phyloP scores from a whole-genome alignment of 2,113 vertebrate genomes.

The Sarotherodon lohbergeri region DNA sequence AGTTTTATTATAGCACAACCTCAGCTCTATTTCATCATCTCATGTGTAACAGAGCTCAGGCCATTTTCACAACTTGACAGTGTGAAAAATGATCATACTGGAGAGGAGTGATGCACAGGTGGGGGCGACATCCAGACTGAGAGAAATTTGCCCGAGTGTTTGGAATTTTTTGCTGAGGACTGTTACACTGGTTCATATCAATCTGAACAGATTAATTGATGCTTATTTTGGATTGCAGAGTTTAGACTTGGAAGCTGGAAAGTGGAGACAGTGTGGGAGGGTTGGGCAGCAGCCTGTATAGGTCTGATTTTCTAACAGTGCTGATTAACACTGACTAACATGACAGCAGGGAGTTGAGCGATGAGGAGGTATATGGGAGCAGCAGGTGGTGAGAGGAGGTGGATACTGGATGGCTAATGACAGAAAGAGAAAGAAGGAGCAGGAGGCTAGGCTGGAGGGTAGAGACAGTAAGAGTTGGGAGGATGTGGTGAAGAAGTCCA shows the following conservation, averaged over 20 bases:
- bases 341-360: fast-evolving
- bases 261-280: background rate
- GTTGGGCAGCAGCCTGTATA: background rate
- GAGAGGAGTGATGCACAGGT: background rate
- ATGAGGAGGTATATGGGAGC: background rate
- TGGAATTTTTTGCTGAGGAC: background rate
- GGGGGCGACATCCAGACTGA: fast-evolving
- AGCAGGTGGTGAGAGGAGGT: background rate
- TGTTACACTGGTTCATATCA: background rate
- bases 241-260: background rate
- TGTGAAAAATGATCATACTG: background rate
- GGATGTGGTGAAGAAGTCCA: fast-evolving
- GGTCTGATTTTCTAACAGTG: no score
- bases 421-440: background rate
- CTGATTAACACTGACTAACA: background rate
- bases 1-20: background rate
- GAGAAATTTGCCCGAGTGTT: background rate
- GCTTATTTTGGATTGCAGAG: background rate
- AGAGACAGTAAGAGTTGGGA: background rate
- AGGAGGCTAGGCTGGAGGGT: background rate
- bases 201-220: background rate
- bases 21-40: background rate
- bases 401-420: background rate
- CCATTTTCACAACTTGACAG: background rate
- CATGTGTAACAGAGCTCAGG: background rate